phyloP scores from a whole-genome alignment of 2,113 vertebrate species.

The Phalacrocorax brasilianus region DNA sequence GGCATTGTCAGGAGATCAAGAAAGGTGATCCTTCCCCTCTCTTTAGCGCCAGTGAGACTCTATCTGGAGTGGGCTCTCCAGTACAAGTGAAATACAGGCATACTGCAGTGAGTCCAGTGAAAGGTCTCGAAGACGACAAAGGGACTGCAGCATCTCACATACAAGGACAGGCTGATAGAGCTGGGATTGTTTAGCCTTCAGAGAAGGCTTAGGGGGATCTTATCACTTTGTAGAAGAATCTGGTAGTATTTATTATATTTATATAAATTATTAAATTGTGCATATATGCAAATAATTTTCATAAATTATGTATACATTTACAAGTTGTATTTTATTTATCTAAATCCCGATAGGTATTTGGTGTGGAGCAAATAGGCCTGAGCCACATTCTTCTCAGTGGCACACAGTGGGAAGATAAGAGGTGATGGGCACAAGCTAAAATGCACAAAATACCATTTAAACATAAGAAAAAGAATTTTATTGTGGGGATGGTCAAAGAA shows the following conservation, averaged over 20 bases:
- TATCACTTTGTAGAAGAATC: background rate
- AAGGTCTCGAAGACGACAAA: background rate
- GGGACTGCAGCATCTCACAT: background rate
- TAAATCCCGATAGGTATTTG: background rate
- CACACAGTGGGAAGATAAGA: background rate
- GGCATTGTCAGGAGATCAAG: background rate
- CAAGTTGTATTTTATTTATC: background rate
- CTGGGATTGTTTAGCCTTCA: background rate
- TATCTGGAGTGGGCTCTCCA: background rate
- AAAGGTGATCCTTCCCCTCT: background rate
- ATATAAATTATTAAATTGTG: background rate
- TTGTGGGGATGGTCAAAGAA: background rate
- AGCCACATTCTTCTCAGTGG: background rate
- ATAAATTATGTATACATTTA: background rate
- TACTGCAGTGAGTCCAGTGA: background rate
- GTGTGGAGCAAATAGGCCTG: background rate
- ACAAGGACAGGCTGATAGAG: background rate
- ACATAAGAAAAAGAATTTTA: background rate
- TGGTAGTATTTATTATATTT: background rate
- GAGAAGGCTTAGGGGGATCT: background rate
- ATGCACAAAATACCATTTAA: background rate
- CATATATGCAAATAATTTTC: background rate
- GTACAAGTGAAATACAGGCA: background rate
- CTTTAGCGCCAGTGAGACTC: background rate
- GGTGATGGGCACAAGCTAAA: background rate